A percentile compares a stretch with the other conserved stretches of the same genome.
These are phyloP conservation scores for Chrysina gloriosa DNA, from an alignment of 2,888 invertebrate species.

Conservation along the genomic window DNA sequence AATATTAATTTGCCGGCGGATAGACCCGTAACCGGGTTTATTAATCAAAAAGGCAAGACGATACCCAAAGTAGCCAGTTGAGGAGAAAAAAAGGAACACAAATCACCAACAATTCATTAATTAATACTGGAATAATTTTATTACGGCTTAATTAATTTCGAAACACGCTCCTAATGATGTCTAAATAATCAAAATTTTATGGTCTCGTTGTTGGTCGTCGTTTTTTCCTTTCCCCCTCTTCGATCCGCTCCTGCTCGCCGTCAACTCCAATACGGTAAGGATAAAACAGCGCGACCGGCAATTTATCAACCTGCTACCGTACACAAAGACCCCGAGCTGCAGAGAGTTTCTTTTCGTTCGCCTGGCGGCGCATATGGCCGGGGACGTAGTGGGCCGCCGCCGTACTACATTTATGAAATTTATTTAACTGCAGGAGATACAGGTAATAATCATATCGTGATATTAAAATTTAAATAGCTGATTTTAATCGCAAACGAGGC, in stretches of 20 bases:
- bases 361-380: too few relatives aligned
- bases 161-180: conserved; percentile 26
- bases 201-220: conserved; percentile 11
- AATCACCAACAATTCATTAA: conserved; percentile 24
- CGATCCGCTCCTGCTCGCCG: neutral
- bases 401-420: conserved; percentile 30
- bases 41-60: neutral
- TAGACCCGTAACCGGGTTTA: neutral
- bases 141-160: conserved; percentile 32
- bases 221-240: neutral
- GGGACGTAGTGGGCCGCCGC: neutral
- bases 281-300: conserved; percentile 12
- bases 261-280: neutral
- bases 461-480: conserved; percentile 60
- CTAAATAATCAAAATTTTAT: conserved; percentile 29
- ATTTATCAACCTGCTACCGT: conserved; percentile 33
- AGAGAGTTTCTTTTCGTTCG: too few relatives aligned
- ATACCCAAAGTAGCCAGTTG: neutral
- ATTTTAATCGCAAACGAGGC: conserved; percentile 60
- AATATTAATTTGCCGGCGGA: neutral
- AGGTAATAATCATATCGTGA: conserved; percentile 45
- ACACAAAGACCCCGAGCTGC: too few relatives aligned
- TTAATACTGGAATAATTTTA: conserved; percentile 19
- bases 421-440: conserved; percentile 40
- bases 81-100: neutral